A percentile compares a stretch with the other conserved stretches of the same genome.
Conservation (phyloP, 2,797 vertebrate genomes). For the Danio albolineatus region DNA sequence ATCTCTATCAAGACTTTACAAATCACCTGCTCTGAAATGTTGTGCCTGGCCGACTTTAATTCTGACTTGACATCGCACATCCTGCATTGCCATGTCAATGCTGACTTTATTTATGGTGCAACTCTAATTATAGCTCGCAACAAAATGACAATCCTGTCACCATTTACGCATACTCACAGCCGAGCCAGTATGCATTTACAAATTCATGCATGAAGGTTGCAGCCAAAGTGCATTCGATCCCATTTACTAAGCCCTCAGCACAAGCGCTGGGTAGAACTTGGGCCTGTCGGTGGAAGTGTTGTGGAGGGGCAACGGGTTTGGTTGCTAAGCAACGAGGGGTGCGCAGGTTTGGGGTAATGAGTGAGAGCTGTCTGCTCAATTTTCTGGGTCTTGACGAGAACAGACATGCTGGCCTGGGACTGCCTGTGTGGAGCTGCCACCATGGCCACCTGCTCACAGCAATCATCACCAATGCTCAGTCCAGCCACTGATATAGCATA, state of each 20-base stretch:
- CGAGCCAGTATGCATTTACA: not conserved
- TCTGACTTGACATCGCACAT: no score
- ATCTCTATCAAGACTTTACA: no score
- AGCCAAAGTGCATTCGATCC: conserved; percentile 13
- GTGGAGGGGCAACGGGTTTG: conserved; percentile 69
- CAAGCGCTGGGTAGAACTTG: conserved; percentile 62
- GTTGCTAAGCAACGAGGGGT: conserved; percentile 73
- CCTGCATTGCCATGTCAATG: no score
- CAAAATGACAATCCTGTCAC: not conserved
- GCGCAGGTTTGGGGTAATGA: conserved; percentile 77
- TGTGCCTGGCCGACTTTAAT: no score
- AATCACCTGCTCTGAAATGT: no score
- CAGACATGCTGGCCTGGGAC: conserved; percentile 81
- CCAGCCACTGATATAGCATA: conserved; percentile 82
- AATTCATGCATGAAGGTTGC: not conserved
- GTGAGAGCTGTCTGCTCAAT: conserved; percentile 83
- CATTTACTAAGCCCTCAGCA: conserved; percentile 55
- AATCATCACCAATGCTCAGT: conserved; percentile 83
- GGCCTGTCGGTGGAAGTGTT: conserved; percentile 71
- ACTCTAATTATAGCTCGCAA: no score
- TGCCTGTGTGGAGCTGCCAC: conserved; percentile 79
- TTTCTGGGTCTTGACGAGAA: conserved; percentile 83
- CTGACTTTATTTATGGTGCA: no score
- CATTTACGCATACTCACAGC: not conserved
- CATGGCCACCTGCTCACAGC: conserved; percentile 84